Evolutionary conservation across 2,113 vertebrate genomes (phyloP).

Genomic region (Hypomesus transpacificus): DNA sequence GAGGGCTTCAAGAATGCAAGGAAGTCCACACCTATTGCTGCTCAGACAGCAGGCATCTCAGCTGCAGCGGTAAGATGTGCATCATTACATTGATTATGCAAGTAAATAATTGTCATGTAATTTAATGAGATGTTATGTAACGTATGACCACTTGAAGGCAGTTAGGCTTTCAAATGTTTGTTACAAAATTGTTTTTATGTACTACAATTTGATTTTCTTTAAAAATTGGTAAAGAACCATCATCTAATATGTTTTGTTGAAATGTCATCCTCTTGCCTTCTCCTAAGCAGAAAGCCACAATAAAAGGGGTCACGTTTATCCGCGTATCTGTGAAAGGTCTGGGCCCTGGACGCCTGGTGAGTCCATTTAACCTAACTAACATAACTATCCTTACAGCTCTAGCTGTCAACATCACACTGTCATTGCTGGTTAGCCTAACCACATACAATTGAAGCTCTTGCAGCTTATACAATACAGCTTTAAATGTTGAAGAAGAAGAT

Average conservation of each 20-base stretch:
- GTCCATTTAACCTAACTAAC: slow-evolving; percentile 24
- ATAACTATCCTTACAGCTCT: not conserved
- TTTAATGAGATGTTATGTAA: too few species aligned
- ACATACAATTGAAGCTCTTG: too few species aligned
- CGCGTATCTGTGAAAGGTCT: slow-evolving; percentile 90
- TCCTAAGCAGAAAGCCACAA: slow-evolving; percentile 79
- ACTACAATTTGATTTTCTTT: too few species aligned
- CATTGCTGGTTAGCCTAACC: not conserved
- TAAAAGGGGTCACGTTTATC: slow-evolving; percentile 81
- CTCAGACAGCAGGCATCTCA: slow-evolving; percentile 85
- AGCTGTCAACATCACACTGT: not conserved
- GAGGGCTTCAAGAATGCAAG: slow-evolving; percentile 91
- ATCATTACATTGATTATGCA: not conserved
- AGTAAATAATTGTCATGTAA: too few species aligned
- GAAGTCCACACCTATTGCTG: slow-evolving; percentile 85
- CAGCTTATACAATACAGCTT: too few species aligned
- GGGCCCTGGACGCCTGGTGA: slow-evolving; percentile 88
- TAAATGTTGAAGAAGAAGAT: not conserved
- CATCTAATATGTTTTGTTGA: not conserved
- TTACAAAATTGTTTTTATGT: too few species aligned
- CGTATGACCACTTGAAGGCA: too few species aligned
- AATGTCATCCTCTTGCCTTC: slow-evolving; percentile 8
- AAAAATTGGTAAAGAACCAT: too few species aligned
- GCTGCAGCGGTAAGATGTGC: slow-evolving; percentile 77
- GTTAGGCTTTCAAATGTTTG: too few species aligned